Conservation (phyloP, 2,888 invertebrate species). For the Xylophagus ater region DNA sequence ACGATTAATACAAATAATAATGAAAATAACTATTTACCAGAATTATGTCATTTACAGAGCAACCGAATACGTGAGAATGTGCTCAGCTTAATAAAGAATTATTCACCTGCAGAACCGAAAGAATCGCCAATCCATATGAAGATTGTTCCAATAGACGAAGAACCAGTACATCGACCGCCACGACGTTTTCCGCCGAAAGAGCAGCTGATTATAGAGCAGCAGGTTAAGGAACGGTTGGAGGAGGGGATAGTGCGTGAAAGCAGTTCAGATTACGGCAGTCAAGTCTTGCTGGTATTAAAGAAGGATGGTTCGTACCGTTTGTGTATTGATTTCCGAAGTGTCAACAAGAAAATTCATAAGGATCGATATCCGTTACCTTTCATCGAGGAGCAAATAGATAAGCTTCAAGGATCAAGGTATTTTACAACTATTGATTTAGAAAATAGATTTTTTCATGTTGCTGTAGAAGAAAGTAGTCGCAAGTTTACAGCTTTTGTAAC, state of each 20-base stretch:
- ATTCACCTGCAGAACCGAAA: not conserved
- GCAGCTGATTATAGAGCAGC: constrained; percentile 20
- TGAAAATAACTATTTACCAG: too few species aligned
- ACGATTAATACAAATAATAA: too few species aligned
- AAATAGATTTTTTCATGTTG: constrained; percentile 2
- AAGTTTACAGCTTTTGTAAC: not conserved
- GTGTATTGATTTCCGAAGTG: constrained; percentile 4
- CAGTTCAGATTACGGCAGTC: constrained; percentile 22
- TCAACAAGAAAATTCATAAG: not conserved
- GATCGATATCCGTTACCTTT: too few species aligned
- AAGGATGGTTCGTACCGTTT: constrained; percentile 1
- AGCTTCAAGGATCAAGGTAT: not conserved
- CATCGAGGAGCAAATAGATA: too few species aligned
- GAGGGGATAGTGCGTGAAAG: constrained; percentile 23
- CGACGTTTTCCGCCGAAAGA: constrained; percentile 21
- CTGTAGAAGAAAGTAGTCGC: not conserved
- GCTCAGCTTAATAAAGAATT: not conserved
- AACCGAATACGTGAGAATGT: too few species aligned
- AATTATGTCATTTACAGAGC: too few species aligned
- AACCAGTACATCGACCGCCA: constrained; percentile 21
- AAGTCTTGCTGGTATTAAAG: constrained; percentile 17
- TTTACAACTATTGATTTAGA: constrained; percentile 3
- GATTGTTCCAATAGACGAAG: constrained; percentile 24
- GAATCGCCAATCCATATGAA: constrained; percentile 8
- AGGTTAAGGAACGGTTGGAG: constrained; percentile 23